These are phyloP conservation scores for Trilocha varians DNA, from an alignment of 2,888 invertebrate species.

Conservation along the genomic window DNA sequence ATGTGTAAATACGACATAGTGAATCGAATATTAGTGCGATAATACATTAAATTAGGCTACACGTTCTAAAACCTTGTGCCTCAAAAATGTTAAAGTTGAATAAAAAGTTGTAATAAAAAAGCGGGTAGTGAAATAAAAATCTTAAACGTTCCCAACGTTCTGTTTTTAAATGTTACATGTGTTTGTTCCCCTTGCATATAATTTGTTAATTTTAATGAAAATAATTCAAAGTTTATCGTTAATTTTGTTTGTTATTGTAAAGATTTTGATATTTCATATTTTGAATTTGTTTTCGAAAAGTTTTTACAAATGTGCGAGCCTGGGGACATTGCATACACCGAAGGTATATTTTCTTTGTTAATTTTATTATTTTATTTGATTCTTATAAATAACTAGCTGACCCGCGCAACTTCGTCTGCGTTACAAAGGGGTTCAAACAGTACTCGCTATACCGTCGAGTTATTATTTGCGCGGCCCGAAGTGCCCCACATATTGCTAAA, in stretches of 20 bases:
- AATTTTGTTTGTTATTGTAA: background rate
- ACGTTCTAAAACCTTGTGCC: no score
- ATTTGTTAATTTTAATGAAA: conserved; percentile 16
- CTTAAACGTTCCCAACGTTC: no score
- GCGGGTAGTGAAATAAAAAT: background rate
- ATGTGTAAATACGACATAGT: no score
- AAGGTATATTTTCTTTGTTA: conserved; percentile 2
- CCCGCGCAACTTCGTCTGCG: no score
- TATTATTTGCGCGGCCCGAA: no score
- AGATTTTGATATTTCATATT: background rate
- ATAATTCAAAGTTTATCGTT: conserved; percentile 10
- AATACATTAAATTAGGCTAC: no score
- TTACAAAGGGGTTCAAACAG: no score
- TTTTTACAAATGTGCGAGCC: conserved; percentile 9
- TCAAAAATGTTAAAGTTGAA: background rate
- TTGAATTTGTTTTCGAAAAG: conserved; percentile 8
- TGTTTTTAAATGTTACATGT: background rate
- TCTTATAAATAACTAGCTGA: no score
- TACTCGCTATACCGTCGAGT: no score
- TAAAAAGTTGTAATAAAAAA: background rate
- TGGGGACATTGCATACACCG: background rate
- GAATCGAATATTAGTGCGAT: no score
- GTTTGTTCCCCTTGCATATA: conserved; percentile 11
- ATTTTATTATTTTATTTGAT: no score
- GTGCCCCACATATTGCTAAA: no score